Evolutionary conservation across 1,140 invertebrate species (phyloP), one percentile per base, ranked within the genome.

Genomic region (Notospermus geniculatus): DNA sequence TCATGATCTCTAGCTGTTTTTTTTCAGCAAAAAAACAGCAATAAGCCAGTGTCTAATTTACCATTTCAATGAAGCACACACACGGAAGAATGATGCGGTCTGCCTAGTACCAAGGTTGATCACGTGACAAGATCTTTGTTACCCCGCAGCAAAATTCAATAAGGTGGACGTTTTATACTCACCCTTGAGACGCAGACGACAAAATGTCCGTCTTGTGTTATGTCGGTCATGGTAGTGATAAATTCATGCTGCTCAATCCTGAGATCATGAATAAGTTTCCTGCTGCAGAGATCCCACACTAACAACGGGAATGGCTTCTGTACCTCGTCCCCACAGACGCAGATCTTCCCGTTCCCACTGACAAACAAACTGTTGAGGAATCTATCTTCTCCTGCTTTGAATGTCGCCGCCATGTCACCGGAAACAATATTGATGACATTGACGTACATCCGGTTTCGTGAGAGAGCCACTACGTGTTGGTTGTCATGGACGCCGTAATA

Each of bases 251-350:
- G 90, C 1, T 90, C 89, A 76, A 93, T 92, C 50, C 91, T 81
- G 57, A 94, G 83, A 82, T 94, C 91, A 73, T 94, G 92, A 5
- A 93, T 80, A 54, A 94, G 79, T 78, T 93, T 93, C 22, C 90
- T 83, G 23, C 90, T 90, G 28, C 88, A 86, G 57, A 94, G 80
- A 73, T 92, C 90, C 91, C 91, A 94, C 7, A 92, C 91, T 13
- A 94, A 85, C 63, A 94, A 82, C 0, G 91, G 91, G 77, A 92
- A 93, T 5, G 91, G 91, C 78, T 93, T 93, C 80, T 93, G 91
- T 0, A 91, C 92, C 82, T 93, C 91, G 78, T 94, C 91, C 2
- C 91, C 91, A 77, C 91, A 94, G 7, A 93, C 91, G 60, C 92
- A 84, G 29, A 92, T 87, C 87, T 90, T 78, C 76, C 91, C 91